Base-by-base conservation (phyloP, 1,140 invertebrate genomes). In the Calephelis virginiensis region DNA sequence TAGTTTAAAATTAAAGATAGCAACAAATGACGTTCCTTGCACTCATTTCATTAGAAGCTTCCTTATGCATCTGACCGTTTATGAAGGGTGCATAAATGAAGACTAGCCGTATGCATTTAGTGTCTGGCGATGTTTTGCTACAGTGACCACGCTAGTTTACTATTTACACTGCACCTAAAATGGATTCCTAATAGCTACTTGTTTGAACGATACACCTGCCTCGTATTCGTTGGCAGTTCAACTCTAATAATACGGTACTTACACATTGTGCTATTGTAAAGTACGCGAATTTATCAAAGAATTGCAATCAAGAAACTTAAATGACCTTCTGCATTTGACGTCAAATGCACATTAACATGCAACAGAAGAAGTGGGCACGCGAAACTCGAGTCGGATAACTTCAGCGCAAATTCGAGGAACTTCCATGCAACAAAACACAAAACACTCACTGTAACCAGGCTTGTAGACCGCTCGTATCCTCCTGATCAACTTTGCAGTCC, bases 41-140 rank as follows among this genome's bases (percentile, higher is more conserved):
- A 56, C 40, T 59, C 12, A 65, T 43, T 65, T 65, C 49, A 70
- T 70, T 59, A 60, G 13, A 73, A 60, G 61, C 64, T 68, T 70
- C 72, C 50, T 68, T 70, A 71, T 67, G 72, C 80, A 77, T 73
- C 75, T 80, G 77, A 82, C 75, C 81, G 81, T 76, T 82, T 82
- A 78, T 77, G 78, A 86, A 85, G 87, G 87, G 87, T 90, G 87
- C 85, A 90, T 90, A 86, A 86, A 86, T 86, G 80, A 85, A 59
- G 80, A 72, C 56, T 49, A 46, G 56, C 66, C 74, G 76, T 75
- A 70, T 68, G 74, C 75, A 70, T 73, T 79, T 75, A 74, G 75
- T 77, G 53, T 59, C 53, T 59, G 69, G 63, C 71, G 70, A 73
- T 76, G 83, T 81, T 79, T 80, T 86, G 78, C 77, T 81, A 75